Percentiles rank a stretch among this genome's conserved stretches.
Conservation (phyloP, 2,888 invertebrate species). For the Agrochola lychnidis region DNA sequence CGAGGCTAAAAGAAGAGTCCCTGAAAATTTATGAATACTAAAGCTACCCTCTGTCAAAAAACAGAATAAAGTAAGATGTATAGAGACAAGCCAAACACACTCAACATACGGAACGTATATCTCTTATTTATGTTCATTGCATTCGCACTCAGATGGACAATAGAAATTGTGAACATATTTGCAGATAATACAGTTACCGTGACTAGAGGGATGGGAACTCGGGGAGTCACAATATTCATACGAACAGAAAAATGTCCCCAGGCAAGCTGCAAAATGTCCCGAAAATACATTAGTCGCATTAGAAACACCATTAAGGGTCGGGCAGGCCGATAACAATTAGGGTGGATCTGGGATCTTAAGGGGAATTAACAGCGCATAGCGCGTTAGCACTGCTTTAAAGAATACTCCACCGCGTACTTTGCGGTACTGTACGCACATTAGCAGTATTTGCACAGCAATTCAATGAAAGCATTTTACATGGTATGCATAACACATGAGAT, state of each 20-base stretch:
- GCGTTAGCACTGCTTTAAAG: constrained; percentile 86
- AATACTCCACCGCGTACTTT: constrained; percentile 47
- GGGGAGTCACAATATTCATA: constrained; percentile 79
- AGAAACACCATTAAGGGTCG: constrained; percentile 89
- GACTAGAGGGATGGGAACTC: constrained; percentile 77
- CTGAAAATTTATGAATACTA: constrained; percentile 61
- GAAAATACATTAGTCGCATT: constrained; percentile 90
- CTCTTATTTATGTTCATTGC: constrained; percentile 87
- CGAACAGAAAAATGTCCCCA: constrained; percentile 89
- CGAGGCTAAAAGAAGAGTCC: constrained; percentile 28
- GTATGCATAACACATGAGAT: constrained; percentile 37
- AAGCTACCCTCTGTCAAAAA: constrained; percentile 56
- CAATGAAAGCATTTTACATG: background rate
- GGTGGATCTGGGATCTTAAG: constrained; percentile 87
- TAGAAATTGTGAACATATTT: constrained; percentile 90
- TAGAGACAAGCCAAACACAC: constrained; percentile 70
- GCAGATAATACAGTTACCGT: constrained; percentile 89
- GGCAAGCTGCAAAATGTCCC: constrained; percentile 90
- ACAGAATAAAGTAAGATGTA: constrained; percentile 75
- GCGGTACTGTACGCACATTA: constrained; percentile 28
- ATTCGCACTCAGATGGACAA: constrained; percentile 86
- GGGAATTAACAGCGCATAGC: constrained; percentile 87
- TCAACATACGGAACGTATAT: constrained; percentile 74
- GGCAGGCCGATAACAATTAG: constrained; percentile 89
- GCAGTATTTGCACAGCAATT: background rate